Conservation (phyloP, 2,797 vertebrate species). For the Amblyopsis hoosieri region DNA sequence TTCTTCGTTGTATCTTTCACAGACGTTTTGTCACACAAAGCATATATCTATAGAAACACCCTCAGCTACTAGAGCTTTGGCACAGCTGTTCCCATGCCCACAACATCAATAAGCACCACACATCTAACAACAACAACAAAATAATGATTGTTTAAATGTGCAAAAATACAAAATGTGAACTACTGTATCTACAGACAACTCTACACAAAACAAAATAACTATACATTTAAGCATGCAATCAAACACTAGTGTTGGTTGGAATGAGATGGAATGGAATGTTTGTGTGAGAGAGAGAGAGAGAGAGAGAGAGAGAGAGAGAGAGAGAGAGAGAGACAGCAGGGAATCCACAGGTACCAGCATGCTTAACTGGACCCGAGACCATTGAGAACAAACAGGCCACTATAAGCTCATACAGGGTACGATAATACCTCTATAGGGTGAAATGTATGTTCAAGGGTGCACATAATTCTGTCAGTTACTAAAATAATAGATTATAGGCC, state of each 20-base stretch:
- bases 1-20: conserved; percentile 3
- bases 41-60: conserved; percentile 8
- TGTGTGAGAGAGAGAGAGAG: conserved; percentile 12
- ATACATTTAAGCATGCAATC: conserved; percentile 85
- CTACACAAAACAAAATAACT: conserved; percentile 81
- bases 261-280: too few species aligned
- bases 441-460: too few species aligned
- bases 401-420: too few species aligned
- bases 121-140: conserved; percentile 81
- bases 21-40: neutral
- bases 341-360: too few species aligned
- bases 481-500: too few species aligned
- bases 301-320: neutral
- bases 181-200: conserved; percentile 80
- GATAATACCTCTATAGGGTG: too few species aligned
- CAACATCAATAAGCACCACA: conserved; percentile 79
- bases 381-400: too few species aligned
- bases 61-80: conserved; percentile 31
- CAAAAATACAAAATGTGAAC: conserved; percentile 97
- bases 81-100: conserved; percentile 16
- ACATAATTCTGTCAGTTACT: too few species aligned
- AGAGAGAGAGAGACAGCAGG: too few species aligned
- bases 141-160: conserved; percentile 87
- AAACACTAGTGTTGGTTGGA: conserved; percentile 72
- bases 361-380: too few species aligned